These are phyloP conservation scores for Paraplagusia blochii DNA, from an alignment of 2,113 vertebrate species.

Conservation along the genomic window DNA sequence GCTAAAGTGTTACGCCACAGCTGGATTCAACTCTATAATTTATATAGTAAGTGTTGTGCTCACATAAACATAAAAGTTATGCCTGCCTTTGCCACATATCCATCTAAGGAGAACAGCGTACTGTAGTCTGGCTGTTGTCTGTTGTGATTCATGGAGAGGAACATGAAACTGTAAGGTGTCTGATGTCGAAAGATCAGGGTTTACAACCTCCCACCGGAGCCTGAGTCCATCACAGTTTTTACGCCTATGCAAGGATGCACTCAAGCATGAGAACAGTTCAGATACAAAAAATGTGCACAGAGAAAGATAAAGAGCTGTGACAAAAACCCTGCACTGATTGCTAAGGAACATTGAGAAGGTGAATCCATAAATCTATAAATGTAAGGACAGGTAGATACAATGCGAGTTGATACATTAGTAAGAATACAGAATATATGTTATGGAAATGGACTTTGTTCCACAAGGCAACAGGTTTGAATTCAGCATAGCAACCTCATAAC, in stretches of 20 bases:
- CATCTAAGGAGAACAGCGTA: conserved; percentile 26
- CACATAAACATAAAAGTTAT: conserved; percentile 18
- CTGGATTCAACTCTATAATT: conserved; percentile 11
- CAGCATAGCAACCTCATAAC: no score
- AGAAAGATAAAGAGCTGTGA: not conserved
- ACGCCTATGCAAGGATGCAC: conserved; percentile 4
- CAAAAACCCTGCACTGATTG: no score
- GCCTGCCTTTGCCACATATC: conserved; percentile 6
- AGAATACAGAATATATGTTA: no score
- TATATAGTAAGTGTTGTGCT: not conserved
- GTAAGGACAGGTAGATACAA: no score
- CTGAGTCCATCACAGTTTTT: conserved; percentile 7
- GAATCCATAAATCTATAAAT: no score
- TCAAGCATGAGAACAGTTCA: conserved; percentile 4
- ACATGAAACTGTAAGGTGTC: conserved; percentile 13
- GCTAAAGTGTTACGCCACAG: conserved; percentile 1
- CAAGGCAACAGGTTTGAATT: no score
- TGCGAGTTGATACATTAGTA: no score
- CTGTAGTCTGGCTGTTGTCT: conserved; percentile 25
- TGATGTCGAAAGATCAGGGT: conserved; percentile 23
- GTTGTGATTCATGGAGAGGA: conserved; percentile 9
- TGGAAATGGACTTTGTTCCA: no score
- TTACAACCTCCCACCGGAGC: conserved; percentile 6
- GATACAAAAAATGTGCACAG: not conserved
- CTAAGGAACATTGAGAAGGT: no score